Evolutionary conservation across 2,888 invertebrate species (phyloP).

Genomic region (Spatulosminthurus flaviceps): DNA sequence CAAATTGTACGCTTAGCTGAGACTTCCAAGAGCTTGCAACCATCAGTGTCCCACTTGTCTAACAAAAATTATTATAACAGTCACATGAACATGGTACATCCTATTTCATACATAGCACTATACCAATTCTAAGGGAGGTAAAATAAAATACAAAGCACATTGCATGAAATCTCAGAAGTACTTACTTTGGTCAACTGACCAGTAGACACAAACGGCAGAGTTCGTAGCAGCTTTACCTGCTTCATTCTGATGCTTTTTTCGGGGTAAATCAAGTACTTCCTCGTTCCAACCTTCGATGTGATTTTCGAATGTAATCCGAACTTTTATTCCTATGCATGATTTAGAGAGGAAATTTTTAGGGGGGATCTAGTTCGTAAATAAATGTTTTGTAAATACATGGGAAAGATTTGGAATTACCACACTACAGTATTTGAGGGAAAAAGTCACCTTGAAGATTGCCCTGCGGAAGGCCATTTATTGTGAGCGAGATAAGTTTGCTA

Average conservation of each 20-base stretch:
- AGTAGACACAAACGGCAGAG: conserved; percentile 55
- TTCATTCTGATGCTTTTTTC: conserved; percentile 58
- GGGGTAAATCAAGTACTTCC: conserved; percentile 38
- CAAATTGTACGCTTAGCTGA: conserved; percentile 66
- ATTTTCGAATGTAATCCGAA: conserved; percentile 56
- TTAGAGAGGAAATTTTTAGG: background rate
- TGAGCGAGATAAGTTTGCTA: background rate
- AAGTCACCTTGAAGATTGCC: background rate
- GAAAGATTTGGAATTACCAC: no score
- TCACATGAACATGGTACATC: no score
- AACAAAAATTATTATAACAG: background rate
- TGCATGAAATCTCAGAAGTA: background rate
- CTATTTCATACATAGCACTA: background rate
- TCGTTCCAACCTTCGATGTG: conserved; percentile 56
- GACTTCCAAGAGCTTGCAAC: conserved; percentile 64
- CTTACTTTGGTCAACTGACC: conserved; percentile 56
- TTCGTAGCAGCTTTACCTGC: conserved; percentile 54
- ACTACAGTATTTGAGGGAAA: background rate
- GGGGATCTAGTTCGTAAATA: no score
- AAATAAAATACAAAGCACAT: background rate
- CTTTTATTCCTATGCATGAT: conserved; percentile 49
- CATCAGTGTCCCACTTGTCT: conserved; percentile 62
- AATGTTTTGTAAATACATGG: no score
- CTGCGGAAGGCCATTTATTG: background rate
- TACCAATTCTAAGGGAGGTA: background rate